Evolutionary conservation across 2,888 invertebrate species (phyloP).

Genomic region (Drosophila nr. perissopoda): DNA sequence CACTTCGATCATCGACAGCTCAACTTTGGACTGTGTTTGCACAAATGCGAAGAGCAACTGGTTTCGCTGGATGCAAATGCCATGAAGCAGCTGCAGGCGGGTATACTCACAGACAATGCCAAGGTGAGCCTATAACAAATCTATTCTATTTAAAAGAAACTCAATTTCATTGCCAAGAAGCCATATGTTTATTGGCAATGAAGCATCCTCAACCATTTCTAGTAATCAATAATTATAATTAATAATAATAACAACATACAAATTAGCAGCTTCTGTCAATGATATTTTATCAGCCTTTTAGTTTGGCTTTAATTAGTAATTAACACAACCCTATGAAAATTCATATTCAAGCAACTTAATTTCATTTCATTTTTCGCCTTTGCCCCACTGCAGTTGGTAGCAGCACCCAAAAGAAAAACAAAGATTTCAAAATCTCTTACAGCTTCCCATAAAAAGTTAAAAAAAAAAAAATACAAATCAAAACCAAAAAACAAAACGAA

Average conservation of each 20-base stretch:
- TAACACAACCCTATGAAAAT: conserved; percentile 44
- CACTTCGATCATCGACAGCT: conserved; percentile 82
- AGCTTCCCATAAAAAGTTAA: conserved; percentile 1
- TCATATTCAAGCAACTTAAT: conserved; percentile 43
- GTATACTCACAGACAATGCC: conserved; percentile 71
- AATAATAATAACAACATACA: neutral
- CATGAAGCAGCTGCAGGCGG: conserved; percentile 57
- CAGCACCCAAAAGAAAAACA: conserved; percentile 45
- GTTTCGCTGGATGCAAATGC: conserved; percentile 42
- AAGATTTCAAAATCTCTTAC: conserved; percentile 40
- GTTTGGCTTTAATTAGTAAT: conserved; percentile 38
- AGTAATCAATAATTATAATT: neutral
- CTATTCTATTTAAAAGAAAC: neutral
- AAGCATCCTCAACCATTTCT: conserved; percentile 1
- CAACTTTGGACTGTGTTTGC: conserved; percentile 79
- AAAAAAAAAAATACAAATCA: conserved; percentile 14
- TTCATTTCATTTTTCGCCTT: conserved; percentile 57
- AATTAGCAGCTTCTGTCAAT: conserved; percentile 17
- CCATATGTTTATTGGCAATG: conserved; percentile 14
- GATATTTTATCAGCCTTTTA: conserved; percentile 29
- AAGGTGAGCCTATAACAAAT: conserved; percentile 66
- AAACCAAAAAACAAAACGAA: conserved; percentile 15
- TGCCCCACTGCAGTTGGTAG: conserved; percentile 14
- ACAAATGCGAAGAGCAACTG: conserved; percentile 69
- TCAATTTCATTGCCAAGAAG: conserved; percentile 1